These are phyloP conservation scores for Rhabdomys pumilio DNA, from an alignment of 2,797 vertebrate species.

Conservation along the genomic window DNA sequence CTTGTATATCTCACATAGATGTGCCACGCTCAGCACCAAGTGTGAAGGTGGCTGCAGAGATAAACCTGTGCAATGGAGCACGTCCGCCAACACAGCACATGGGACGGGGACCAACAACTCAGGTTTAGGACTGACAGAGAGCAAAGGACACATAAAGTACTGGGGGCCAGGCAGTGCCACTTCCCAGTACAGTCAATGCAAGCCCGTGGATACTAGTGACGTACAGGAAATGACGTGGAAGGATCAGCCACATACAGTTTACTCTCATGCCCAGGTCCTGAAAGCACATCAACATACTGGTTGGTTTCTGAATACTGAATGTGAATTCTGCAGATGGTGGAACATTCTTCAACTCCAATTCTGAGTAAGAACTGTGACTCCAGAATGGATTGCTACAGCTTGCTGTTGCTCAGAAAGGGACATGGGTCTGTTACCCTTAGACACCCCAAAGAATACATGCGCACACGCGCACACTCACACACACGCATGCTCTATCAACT, in stretches of 20 bases:
- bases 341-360: background rate
- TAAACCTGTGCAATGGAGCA: background rate
- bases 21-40: background rate
- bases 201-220: background rate
- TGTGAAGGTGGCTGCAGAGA: background rate
- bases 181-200: background rate
- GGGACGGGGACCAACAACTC: background rate
- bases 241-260: background rate
- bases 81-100: background rate
- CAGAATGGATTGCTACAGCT: background rate
- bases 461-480: background rate
- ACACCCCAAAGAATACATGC: background rate
- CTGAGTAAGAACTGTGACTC: background rate
- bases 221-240: background rate
- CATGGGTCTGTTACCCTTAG: background rate
- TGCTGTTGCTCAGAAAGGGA: background rate
- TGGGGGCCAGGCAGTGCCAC: accelerated
- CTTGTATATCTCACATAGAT: background rate
- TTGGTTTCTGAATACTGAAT: background rate
- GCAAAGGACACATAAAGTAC: background rate
- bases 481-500: background rate
- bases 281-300: background rate
- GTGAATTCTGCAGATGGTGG: background rate
- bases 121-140: background rate
- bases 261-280: background rate